phyloP scores from a whole-genome alignment of 1,140 invertebrate species.

The Nebria ingens region DNA sequence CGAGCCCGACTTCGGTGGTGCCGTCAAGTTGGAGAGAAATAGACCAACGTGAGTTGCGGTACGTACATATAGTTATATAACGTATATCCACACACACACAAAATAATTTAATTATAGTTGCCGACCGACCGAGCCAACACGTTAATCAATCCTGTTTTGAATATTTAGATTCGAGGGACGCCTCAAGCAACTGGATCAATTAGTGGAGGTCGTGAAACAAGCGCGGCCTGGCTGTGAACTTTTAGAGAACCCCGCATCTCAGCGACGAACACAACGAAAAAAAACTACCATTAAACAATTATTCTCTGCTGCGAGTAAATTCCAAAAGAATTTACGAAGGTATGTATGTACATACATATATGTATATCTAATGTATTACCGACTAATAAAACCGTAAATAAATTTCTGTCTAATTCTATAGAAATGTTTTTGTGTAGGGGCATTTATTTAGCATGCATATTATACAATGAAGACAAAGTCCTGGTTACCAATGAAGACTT shows the following conservation, averaged over 20 bases:
- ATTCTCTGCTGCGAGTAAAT: constrained; percentile 88
- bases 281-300: constrained; percentile 89
- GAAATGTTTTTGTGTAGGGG: too few relatives aligned
- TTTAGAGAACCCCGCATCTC: constrained; percentile 44
- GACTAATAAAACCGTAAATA: background rate
- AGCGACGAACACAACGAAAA: constrained; percentile 61
- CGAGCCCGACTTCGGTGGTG: constrained; percentile 69
- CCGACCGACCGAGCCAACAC: background rate
- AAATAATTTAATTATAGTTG: too few relatives aligned
- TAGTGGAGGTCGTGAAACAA: constrained; percentile 59
- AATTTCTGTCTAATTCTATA: constrained; percentile 22
- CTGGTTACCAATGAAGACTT: constrained; percentile 94
- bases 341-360: constrained; percentile 28
- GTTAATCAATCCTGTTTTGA: background rate
- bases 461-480: constrained; percentile 91
- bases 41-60: constrained; percentile 45
- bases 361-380: background rate
- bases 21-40: constrained; percentile 88
- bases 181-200: constrained; percentile 57
- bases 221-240: constrained; percentile 48
- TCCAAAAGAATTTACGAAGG: constrained; percentile 85
- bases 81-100: too few relatives aligned
- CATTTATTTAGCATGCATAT: constrained; percentile 80
- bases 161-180: constrained; percentile 48
- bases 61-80: too few relatives aligned